Percentiles rank a stretch among this genome's conserved stretches.
Evolutionary conservation across 2,113 vertebrate genomes (phyloP).

Genomic region (Pteruthius melanotis): DNA sequence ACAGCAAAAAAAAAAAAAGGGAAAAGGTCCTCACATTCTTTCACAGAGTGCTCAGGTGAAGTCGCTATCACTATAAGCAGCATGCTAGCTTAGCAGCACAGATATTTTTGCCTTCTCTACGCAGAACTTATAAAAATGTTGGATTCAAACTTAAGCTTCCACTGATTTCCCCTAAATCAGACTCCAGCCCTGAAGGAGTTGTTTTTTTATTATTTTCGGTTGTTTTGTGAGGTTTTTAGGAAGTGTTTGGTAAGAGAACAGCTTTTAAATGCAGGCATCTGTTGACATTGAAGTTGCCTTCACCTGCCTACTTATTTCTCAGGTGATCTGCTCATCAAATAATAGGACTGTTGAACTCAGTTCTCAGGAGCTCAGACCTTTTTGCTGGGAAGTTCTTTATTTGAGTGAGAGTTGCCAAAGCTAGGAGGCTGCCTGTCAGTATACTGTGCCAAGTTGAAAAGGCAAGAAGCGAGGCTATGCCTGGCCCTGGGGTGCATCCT

Average conservation of each 20-base stretch:
- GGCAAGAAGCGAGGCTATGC: neutral
- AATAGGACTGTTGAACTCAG: neutral
- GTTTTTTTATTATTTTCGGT: neutral
- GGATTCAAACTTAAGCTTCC: neutral
- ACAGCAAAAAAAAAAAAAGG: too few relatives aligned
- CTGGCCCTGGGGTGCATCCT: too few relatives aligned
- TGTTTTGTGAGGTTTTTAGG: neutral
- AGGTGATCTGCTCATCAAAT: neutral
- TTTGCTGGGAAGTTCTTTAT: neutral
- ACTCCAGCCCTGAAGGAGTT: neutral
- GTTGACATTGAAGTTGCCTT: neutral
- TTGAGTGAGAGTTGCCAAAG: neutral
- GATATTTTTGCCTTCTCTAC: neutral
- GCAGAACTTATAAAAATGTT: neutral
- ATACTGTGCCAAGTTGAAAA: neutral
- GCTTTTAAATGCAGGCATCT: neutral
- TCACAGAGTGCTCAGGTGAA: rapidly evolving
- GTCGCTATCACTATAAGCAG: neutral
- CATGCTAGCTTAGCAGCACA: neutral
- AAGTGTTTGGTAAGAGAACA: neutral
- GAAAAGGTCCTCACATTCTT: neutral
- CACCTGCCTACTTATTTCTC: neutral
- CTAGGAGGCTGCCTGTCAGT: neutral
- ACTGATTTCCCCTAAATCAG: neutral
- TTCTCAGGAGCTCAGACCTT: neutral